phyloP scores from a whole-genome alignment of 2,797 vertebrate genomes.

The Apogon talboti region DNA sequence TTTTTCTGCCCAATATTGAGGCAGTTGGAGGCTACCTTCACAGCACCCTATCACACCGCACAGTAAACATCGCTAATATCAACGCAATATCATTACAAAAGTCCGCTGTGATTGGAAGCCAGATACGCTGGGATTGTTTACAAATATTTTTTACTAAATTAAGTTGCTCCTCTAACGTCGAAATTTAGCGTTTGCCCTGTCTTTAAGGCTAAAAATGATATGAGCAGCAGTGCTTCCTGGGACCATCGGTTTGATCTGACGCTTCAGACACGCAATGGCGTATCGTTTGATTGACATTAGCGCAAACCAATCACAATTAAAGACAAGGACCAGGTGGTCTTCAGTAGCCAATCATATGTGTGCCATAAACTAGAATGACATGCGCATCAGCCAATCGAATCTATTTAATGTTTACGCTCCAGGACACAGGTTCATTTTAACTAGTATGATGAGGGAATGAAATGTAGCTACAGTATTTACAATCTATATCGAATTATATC shows the following conservation, averaged over 20 bases:
- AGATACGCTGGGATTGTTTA: neutral
- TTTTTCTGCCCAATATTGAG: conserved; percentile 57
- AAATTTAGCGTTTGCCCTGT: conserved; percentile 1
- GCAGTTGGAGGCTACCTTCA: conserved; percentile 44
- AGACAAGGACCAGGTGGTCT: neutral
- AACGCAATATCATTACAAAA: conserved; percentile 40
- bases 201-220: conserved; percentile 57
- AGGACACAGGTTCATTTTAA: conserved; percentile 51
- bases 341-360: conserved; percentile 51
- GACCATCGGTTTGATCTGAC: conserved; percentile 60
- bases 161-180: conserved; percentile 21
- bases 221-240: conserved; percentile 68
- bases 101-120: neutral
- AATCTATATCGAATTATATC: conserved; percentile 16
- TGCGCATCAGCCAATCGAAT: conserved; percentile 37
- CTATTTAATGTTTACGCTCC: conserved; percentile 2
- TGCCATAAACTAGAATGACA: neutral
- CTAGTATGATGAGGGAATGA: conserved; percentile 26
- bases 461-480: conserved; percentile 1
- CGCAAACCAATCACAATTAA: conserved; percentile 50
- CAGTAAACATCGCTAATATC: conserved; percentile 63
- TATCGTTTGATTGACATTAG: conserved; percentile 42
- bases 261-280: conserved; percentile 52
- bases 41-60: conserved; percentile 38
- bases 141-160: conserved; percentile 27